Evolutionary conservation across 1,140 invertebrate genomes (phyloP), one percentile per base, ranked within the genome.

Genomic region (Anastatus disparis): DNA sequence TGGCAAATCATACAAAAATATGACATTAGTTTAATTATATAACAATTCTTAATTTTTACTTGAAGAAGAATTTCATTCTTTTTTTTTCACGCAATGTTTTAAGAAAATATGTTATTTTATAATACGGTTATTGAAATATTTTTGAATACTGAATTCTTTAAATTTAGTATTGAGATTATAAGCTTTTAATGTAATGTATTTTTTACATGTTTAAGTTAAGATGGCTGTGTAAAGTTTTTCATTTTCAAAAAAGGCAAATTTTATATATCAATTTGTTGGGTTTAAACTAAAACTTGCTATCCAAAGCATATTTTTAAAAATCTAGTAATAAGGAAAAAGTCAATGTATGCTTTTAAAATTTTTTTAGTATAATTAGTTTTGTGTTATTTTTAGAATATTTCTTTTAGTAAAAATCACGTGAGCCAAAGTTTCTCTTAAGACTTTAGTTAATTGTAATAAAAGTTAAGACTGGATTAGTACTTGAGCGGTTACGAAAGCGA

Each of bases 381-480:
- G 24, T 8, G 44, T 53, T 31, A 50, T 29, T 29, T 13, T 12
- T 42, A 52, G 35, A 58, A 50, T 26, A 10, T 59, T 58, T 48
- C 9, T 38, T 52, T 52, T 53, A 6, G n/a, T 38, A 55, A 63
- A 40, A 35, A 40, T 53, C 35, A 35, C 20, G 27, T 20, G 50
- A 70, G 52, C 61, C 68, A 70, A 64, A 70, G 59, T 70, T 48
- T 67, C 15, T 62, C 24, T 1, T 64, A 56, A 70, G 53, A 56
- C 40, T 70, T 70, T 9, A 63, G 50, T 70, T 64, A 64, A 15
- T 42, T 46, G 48, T 63, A 64, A 56, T 58, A 64, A 64, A 63
- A 63, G n/a, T 61, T 59, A 72, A 67, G 70, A 72, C 70, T 72
- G 70, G 63, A 66, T 12, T 31, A 61, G 55, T 35, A 56, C 29